phyloP scores from a whole-genome alignment of 2,113 vertebrate species.

The Pelodiscus sinensis region DNA sequence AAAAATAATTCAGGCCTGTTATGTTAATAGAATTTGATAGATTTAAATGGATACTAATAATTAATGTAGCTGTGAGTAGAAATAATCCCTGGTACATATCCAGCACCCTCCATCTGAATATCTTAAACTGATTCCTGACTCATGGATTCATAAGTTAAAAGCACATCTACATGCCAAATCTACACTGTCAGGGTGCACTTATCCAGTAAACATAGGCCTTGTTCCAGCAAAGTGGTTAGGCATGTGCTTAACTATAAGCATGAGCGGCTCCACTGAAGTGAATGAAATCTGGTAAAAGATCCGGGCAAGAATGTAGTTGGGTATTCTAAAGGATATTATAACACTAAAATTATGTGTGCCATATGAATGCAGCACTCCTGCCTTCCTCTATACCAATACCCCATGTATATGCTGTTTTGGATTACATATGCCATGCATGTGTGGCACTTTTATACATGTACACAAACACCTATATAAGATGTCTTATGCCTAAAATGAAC shows the following conservation, averaged over 20 bases:
- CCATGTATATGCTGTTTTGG: background rate
- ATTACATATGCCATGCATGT: background rate
- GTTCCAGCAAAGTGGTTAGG: background rate
- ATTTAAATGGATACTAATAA: background rate
- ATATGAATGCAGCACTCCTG: background rate
- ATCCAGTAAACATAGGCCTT: background rate
- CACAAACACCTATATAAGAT: background rate
- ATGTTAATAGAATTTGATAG: background rate
- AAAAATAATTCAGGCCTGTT: background rate
- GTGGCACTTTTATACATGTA: background rate
- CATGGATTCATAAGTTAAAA: background rate
- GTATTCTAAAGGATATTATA: background rate
- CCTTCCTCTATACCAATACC: background rate
- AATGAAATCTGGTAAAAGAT: background rate
- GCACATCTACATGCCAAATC: background rate
- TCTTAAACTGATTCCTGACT: background rate
- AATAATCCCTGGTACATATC: fast-evolving
- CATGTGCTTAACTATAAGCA: background rate
- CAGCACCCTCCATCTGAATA: background rate
- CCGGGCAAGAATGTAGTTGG: fast-evolving
- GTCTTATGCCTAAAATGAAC: background rate
- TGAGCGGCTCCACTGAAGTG: fast-evolving
- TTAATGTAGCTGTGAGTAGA: background rate
- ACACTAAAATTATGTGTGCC: fast-evolving
- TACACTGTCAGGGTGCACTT: background rate